Evolutionary conservation across 2,113 vertebrate genomes (phyloP).

Genomic region (Piaya cayana): DNA sequence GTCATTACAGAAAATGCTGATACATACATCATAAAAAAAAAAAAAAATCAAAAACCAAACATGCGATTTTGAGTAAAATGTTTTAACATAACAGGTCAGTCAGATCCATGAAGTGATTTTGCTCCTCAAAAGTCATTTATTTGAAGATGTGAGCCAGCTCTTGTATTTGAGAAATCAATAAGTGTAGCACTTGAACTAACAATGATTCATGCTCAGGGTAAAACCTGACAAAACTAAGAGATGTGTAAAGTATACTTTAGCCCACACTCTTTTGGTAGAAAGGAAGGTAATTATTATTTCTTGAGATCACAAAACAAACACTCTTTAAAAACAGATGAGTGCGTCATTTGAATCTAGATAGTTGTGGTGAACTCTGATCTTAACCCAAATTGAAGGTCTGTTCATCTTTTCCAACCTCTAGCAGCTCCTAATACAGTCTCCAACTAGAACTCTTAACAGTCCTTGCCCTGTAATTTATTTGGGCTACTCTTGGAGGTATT

Average conservation of each 20-base stretch:
- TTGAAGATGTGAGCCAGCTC: not conserved
- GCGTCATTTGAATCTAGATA: not conserved
- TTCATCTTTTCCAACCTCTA: not conserved
- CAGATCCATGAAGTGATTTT: not conserved
- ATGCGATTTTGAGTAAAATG: not conserved
- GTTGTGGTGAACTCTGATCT: not conserved
- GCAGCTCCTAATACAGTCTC: not conserved
- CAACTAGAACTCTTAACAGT: not conserved
- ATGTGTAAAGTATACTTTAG: not conserved
- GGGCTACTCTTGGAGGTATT: not conserved
- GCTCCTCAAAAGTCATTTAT: not conserved
- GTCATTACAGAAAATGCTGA: not conserved
- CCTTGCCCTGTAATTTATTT: not conserved
- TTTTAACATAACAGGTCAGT: not conserved
- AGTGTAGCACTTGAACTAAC: not conserved
- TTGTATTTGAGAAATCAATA: constrained; percentile 26
- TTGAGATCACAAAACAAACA: not conserved
- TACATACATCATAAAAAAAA: not conserved
- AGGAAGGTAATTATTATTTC: not conserved
- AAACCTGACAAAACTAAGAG: not conserved
- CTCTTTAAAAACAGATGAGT: not conserved
- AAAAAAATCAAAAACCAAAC: too few species aligned
- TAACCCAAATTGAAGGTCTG: not conserved
- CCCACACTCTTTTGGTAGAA: not conserved
- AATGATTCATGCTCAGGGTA: not conserved